Base-by-base conservation (phyloP, 2,113 vertebrate genomes). In the Pseudopodoces humilis region DNA sequence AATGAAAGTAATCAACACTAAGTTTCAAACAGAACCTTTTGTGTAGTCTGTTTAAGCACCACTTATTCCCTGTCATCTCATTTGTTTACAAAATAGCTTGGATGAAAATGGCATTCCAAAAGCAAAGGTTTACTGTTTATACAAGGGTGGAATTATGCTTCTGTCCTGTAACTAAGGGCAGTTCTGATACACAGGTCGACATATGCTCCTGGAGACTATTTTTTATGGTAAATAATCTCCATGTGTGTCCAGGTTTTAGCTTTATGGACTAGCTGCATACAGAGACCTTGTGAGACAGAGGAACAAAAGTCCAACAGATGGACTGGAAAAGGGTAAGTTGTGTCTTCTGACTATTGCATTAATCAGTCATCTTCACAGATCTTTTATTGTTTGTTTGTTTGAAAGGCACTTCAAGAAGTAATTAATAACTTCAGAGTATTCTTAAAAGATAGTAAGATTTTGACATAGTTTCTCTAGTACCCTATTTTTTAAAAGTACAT, bases 51-150 rank as follows among this genome's bases (percentile, higher is more conserved):
- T 53, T 91, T 86, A 89, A 89, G 59, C 37, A 90, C 47, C 23
- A 68, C 74, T 91, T 92, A 62, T 71, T 96, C 83, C 63, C 63
- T 83, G 85, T 81, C n/a, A 49, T 55, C 41, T 78, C 63, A 39
- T 56, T 90, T 95, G 65, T 92, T 96, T 92, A 83, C 65, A 85
- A 70, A 96, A 78, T 58, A 76, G 11, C 56, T 83, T 39, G 43
- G 67, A 67, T 87, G 39, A 75, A 94, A 85, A 82, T 43, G 46
- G 8, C n/a, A 27, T 92, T 90, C 39, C 55, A 27, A 74, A 88
- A 91, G 7, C 46, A 72, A 35, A 10, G 21, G 17, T 82, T 70
- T 82, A 19, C 83, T 94, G 35, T 47, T 31, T 89, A 64, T 59
- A 28, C 27, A 80, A 47, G 47, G 27, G 17, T 59, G 55, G 43